A percentile compares a stretch with the other conserved stretches of the same genome.
Evolutionary conservation across 2,888 invertebrate genomes (phyloP).

Genomic region (Drosophila subquinaria): DNA sequence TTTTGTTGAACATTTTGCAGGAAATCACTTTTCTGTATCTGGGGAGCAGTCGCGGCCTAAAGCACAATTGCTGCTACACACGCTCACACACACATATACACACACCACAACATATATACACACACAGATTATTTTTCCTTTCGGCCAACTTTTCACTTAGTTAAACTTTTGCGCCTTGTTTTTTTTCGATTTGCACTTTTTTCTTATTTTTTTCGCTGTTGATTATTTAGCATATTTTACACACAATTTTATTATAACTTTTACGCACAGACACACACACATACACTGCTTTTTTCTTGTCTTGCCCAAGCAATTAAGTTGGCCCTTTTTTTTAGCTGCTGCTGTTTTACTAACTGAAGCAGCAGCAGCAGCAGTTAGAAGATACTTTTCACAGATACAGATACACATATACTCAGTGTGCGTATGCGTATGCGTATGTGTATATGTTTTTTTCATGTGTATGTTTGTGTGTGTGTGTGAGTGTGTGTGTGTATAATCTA

Average conservation of each 20-base stretch:
- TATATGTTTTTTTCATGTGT: slow-evolving; percentile 11
- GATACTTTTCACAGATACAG: slow-evolving; percentile 54
- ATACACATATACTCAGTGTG: slow-evolving; percentile 46
- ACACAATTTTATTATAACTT: slow-evolving; percentile 20
- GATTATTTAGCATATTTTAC: slow-evolving; percentile 21
- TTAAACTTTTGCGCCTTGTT: slow-evolving; percentile 18
- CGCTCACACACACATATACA: slow-evolving; percentile 46
- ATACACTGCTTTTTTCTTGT: slow-evolving; percentile 22
- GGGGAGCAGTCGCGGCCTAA: slow-evolving; percentile 72
- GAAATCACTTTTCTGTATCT: slow-evolving; percentile 83
- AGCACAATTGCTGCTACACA: slow-evolving; percentile 68
- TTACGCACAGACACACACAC: slow-evolving; percentile 8
- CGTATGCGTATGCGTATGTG: slow-evolving; percentile 35
- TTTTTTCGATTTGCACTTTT: slow-evolving; percentile 14
- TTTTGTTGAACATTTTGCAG: slow-evolving; percentile 65
- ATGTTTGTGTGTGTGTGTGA: slow-evolving; percentile 10
- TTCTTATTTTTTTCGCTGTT: slow-evolving; percentile 8
- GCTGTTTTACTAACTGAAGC: slow-evolving; percentile 38
- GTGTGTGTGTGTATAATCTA: slow-evolving; percentile 64
- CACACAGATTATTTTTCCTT: slow-evolving; percentile 39
- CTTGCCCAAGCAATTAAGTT: slow-evolving; percentile 55
- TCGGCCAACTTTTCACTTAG: slow-evolving; percentile 24
- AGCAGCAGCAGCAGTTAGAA: slow-evolving; percentile 47
- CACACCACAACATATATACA: slow-evolving; percentile 17
- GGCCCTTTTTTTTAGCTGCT: slow-evolving; percentile 48